Conservation (phyloP, 2,113 vertebrate genomes). For the Meles meles region DNA sequence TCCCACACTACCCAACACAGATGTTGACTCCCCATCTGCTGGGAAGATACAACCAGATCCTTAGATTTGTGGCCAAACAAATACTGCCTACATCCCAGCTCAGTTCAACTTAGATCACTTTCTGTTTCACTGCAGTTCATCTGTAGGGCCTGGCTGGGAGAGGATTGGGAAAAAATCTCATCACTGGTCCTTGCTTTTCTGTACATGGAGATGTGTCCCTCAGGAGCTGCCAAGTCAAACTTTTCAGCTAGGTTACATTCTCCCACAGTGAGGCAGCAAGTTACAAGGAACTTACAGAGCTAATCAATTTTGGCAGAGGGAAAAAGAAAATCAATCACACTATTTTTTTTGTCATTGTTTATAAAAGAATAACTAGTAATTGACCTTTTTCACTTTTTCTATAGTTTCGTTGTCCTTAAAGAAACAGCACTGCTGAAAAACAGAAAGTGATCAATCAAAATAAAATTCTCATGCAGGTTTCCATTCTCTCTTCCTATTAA, state of each 20-base stretch:
- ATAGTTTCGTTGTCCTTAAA: background rate
- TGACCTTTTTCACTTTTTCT: background rate
- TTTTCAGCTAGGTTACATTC: background rate
- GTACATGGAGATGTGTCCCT: background rate
- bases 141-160: background rate
- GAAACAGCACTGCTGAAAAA: background rate
- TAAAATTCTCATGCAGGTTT: background rate
- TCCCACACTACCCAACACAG: background rate
- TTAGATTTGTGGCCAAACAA: background rate
- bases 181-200: background rate
- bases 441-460: background rate
- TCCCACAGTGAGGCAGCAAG: background rate
- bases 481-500: background rate
- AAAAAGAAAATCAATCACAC: background rate
- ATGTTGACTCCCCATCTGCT: background rate
- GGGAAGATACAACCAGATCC: background rate
- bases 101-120: background rate
- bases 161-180: background rate
- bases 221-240: background rate
- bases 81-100: background rate
- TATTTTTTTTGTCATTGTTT: background rate
- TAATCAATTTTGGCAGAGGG: background rate
- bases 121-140: background rate
- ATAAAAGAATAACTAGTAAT: background rate
- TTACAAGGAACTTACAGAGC: background rate